Evolutionary conservation across 2,888 invertebrate genomes (phyloP).

Genomic region (Tromatobia lineatoria): DNA sequence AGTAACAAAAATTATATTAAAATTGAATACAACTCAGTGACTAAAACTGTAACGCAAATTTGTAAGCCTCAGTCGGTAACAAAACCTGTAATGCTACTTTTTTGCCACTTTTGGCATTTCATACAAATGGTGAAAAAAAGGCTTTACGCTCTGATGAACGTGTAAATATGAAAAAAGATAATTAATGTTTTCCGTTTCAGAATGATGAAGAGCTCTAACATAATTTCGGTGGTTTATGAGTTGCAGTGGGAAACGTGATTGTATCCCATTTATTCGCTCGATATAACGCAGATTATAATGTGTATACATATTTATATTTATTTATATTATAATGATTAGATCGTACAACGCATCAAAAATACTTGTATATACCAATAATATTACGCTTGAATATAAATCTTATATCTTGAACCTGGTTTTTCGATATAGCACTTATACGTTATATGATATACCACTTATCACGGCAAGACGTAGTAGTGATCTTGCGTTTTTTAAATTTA

Average conservation of each 20-base stretch:
- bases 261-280: not conserved
- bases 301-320: conserved; percentile 38
- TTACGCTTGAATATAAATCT: conserved; percentile 41
- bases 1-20: too few relatives aligned
- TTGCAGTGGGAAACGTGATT: not conserved
- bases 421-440: conserved; percentile 34
- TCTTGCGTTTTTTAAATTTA: conserved; percentile 40
- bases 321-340: conserved; percentile 28
- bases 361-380: conserved; percentile 57
- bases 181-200: too few relatives aligned
- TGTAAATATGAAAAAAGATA: too few relatives aligned
- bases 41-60: too few relatives aligned
- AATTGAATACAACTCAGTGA: too few relatives aligned
- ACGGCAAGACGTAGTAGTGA: conserved; percentile 48
- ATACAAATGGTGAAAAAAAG: too few relatives aligned
- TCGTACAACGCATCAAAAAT: conserved; percentile 60
- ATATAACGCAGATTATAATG: not conserved
- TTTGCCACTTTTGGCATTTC: too few relatives aligned
- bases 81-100: too few relatives aligned
- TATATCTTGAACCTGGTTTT: conserved; percentile 28
- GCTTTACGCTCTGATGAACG: too few relatives aligned
- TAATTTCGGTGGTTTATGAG: not conserved
- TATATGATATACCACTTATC: conserved; percentile 55
- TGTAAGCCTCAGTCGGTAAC: too few relatives aligned
- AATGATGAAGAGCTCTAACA: not conserved